A percentile compares a stretch with the other conserved stretches of the same genome.
Conservation (phyloP, 1,140 invertebrate genomes). For the Drosophila subobscura region DNA sequence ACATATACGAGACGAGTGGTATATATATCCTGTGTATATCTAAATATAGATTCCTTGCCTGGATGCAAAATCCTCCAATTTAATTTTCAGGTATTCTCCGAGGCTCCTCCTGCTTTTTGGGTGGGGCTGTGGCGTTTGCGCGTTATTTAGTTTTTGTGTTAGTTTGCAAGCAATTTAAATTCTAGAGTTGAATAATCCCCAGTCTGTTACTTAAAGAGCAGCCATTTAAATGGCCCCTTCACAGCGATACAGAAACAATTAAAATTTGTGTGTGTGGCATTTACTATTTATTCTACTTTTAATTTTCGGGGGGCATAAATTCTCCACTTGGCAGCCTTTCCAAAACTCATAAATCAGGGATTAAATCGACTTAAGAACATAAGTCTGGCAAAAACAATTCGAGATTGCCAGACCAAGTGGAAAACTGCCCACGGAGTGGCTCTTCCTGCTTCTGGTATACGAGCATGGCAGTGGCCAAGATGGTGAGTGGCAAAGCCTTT, state of each 20-base stretch:
- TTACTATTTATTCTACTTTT: slow-evolving; percentile 14
- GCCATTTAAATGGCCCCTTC: slow-evolving; percentile 3
- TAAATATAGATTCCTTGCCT: slow-evolving; percentile 51
- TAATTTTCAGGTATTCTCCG: slow-evolving; percentile 72
- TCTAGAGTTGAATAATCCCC: slow-evolving; percentile 14
- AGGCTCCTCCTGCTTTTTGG: slow-evolving; percentile 1
- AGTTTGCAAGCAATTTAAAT: slow-evolving; percentile 21
- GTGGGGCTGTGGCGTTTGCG: slow-evolving; percentile 22
- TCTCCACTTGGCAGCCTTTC: slow-evolving; percentile 7
- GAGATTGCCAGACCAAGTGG: slow-evolving; percentile 7
- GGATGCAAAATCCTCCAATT: slow-evolving; percentile 67
- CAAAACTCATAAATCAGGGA: slow-evolving; percentile 48
- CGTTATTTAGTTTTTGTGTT: slow-evolving; percentile 52
- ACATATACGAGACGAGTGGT: background rate
- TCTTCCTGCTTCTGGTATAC: slow-evolving; percentile 15
- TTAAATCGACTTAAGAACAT: slow-evolving; percentile 47
- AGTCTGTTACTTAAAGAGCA: slow-evolving; percentile 1
- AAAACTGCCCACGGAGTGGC: slow-evolving; percentile 33
- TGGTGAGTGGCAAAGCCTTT: slow-evolving; percentile 16
- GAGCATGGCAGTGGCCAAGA: too few species aligned
- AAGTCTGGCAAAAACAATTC: slow-evolving; percentile 43
- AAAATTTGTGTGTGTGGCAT: background rate
- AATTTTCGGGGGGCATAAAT: slow-evolving; percentile 12
- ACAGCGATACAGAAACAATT: background rate
- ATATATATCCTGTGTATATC: slow-evolving; percentile 7